These are phyloP conservation scores for Sarcoramphus papa DNA, from an alignment of 2,797 vertebrate genomes.

Conservation along the genomic window DNA sequence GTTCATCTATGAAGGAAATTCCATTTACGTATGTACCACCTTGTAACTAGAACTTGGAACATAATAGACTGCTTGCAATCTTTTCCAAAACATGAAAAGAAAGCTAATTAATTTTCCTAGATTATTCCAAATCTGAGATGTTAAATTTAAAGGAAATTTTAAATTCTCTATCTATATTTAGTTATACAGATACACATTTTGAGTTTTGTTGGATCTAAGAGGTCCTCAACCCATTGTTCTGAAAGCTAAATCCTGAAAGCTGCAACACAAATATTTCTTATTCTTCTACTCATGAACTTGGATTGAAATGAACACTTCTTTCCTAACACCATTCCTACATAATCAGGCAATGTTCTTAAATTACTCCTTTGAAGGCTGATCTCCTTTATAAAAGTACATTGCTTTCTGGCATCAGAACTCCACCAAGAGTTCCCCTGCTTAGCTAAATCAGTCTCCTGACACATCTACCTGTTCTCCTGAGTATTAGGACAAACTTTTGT, in stretches of 20 bases:
- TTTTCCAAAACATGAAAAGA: background rate
- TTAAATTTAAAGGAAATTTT: background rate
- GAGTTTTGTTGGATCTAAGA: background rate
- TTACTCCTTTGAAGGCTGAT: background rate
- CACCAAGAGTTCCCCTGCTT: background rate
- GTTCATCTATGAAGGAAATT: background rate
- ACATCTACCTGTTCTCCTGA: background rate
- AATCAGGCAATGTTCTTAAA: background rate
- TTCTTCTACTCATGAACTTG: background rate
- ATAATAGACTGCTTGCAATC: background rate
- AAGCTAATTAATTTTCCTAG: background rate
- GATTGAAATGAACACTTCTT: background rate
- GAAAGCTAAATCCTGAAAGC: background rate
- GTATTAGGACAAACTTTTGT: background rate
- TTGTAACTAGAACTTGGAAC: background rate
- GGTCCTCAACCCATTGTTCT: background rate
- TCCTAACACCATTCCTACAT: background rate
- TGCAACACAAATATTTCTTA: background rate
- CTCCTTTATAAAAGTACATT: background rate
- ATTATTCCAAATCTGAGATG: background rate
- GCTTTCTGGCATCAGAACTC: background rate
- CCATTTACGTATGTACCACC: background rate
- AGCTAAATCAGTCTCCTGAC: background rate
- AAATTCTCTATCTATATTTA: background rate
- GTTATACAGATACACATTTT: background rate